These are phyloP conservation scores for Ganaspis brasiliensis DNA, from an alignment of 2,888 invertebrate genomes.

Conservation along the genomic window DNA sequence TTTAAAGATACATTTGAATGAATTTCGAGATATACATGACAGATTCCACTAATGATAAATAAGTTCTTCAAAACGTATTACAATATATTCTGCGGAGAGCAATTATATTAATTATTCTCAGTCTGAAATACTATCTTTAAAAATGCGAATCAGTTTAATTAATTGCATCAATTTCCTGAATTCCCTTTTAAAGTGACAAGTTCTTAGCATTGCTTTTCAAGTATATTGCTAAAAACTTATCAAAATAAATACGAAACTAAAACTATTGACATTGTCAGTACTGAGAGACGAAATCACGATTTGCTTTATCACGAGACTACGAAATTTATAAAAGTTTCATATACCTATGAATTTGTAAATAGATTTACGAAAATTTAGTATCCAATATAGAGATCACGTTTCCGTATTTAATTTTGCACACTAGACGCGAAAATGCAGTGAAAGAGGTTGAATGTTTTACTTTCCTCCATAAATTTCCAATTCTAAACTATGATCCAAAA, in stretches of 20 bases:
- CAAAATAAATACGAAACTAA: constrained; percentile 26
- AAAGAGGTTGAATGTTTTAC: too few relatives aligned
- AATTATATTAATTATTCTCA: neutral
- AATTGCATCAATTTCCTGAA: neutral
- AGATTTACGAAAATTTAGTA: neutral
- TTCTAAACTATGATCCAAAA: too few relatives aligned
- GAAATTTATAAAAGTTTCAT: constrained; percentile 8
- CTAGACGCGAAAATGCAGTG: too few relatives aligned
- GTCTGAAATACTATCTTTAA: neutral
- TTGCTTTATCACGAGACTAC: neutral
- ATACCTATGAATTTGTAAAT: constrained; percentile 26
- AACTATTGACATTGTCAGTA: neutral
- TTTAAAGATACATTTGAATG: neutral
- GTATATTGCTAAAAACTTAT: neutral
- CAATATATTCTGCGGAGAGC: neutral
- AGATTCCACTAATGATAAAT: neutral
- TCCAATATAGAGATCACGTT: constrained; percentile 25
- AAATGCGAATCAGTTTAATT: constrained; percentile 8
- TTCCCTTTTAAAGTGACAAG: neutral
- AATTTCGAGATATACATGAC: neutral
- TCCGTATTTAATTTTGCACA: neutral
- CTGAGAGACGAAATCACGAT: constrained; percentile 22
- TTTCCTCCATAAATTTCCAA: too few relatives aligned
- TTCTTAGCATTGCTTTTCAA: neutral
- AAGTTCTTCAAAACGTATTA: neutral